Percentiles rank a stretch among this genome's conserved stretches.
These are phyloP conservation scores for Catocala sponsa DNA, from an alignment of 2,888 invertebrate genomes.

Conservation along the genomic window DNA sequence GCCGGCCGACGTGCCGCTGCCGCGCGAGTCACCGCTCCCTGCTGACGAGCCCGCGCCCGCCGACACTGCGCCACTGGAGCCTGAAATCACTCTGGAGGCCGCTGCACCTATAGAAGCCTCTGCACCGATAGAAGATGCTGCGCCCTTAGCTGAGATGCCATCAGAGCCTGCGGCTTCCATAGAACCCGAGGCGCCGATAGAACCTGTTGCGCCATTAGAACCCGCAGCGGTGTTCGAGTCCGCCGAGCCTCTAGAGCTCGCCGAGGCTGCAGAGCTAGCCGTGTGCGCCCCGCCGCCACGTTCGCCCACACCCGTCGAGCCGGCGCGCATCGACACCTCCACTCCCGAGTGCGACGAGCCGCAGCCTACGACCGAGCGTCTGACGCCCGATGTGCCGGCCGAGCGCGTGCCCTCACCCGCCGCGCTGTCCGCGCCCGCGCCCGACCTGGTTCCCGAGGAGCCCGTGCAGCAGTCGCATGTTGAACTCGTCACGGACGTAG, in stretches of 20 bases:
- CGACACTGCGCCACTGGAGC: neutral
- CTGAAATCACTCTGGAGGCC: neutral
- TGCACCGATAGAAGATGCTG: neutral
- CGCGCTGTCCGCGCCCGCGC: constrained; percentile 62
- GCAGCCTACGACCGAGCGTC: constrained; percentile 20
- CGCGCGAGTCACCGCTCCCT: constrained; percentile 44
- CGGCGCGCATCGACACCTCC: constrained; percentile 15
- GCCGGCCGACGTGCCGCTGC: constrained; percentile 45
- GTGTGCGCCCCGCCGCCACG: neutral
- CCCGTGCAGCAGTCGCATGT: constrained; percentile 52
- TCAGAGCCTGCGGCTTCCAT: too few species aligned
- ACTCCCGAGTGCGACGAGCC: constrained; percentile 8
- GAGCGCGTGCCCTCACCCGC: constrained; percentile 18
- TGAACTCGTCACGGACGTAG: constrained; percentile 78
- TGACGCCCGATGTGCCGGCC: constrained; percentile 20
- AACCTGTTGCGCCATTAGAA: constrained; percentile 14
- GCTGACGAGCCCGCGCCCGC: constrained; percentile 26
- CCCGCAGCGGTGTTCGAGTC: constrained; percentile 42
- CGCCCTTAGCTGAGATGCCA: too few species aligned
- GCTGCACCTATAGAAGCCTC: neutral
- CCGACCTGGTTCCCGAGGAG: constrained; percentile 75
- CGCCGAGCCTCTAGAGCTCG: constrained; percentile 33
- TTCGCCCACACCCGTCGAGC: constrained; percentile 5
- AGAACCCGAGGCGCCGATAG: too few species aligned
- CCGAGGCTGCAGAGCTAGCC: constrained; percentile 20